Percentiles rank a stretch among this genome's conserved stretches.
phyloP scores from a whole-genome alignment of 1,140 invertebrate species.

The Nasonia longicornis region DNA sequence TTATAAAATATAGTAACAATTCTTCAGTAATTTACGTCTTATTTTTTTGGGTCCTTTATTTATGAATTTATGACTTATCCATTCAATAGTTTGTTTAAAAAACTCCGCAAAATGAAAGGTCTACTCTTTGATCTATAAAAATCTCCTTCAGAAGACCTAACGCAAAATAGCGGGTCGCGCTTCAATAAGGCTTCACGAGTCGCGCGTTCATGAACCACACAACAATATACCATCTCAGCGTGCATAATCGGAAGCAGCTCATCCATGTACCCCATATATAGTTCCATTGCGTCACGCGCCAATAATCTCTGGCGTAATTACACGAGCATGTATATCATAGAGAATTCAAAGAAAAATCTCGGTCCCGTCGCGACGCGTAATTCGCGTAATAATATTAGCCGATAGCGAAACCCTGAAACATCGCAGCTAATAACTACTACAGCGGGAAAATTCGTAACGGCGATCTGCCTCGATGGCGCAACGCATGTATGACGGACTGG shows the following conservation, averaged over 20 bases:
- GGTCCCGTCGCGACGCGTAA: background rate
- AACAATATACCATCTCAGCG: background rate
- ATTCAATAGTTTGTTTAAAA: no score
- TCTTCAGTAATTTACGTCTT: no score
- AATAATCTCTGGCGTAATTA: background rate
- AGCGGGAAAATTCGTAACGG: background rate
- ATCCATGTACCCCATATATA: no score
- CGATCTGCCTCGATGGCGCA: background rate
- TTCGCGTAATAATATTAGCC: slow-evolving; percentile 7
- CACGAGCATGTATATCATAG: background rate
- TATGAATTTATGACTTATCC: no score
- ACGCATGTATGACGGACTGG: background rate
- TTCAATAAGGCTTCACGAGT: background rate
- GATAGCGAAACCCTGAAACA: background rate
- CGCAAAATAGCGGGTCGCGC: no score
- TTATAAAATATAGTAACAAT: no score
- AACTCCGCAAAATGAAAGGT: no score
- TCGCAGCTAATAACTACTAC: background rate
- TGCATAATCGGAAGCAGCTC: slow-evolving; percentile 6
- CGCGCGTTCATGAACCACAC: background rate
- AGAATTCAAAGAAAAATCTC: background rate
- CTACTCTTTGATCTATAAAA: no score
- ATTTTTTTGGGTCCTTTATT: no score
- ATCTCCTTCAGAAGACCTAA: no score
- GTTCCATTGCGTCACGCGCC: background rate